phyloP scores from a whole-genome alignment of 2,888 invertebrate species.

The Eupithecia subfuscata region DNA sequence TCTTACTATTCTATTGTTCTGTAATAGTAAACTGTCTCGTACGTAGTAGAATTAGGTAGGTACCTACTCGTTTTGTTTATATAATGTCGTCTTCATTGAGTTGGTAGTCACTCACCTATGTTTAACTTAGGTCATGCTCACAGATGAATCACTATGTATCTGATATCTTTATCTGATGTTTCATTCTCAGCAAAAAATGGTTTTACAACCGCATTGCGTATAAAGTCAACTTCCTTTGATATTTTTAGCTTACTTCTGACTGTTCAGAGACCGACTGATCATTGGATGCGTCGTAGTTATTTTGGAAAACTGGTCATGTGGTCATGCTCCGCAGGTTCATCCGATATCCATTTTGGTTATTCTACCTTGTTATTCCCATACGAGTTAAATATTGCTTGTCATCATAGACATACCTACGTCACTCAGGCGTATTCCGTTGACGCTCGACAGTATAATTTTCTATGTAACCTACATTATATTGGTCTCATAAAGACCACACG shows the following conservation, averaged over 20 bases:
- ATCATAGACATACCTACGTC: not conserved
- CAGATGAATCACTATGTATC: not conserved
- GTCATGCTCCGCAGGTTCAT: not conserved
- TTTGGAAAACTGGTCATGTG: constrained; percentile 8
- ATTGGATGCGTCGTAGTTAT: constrained; percentile 14
- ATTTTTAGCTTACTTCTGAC: constrained; percentile 13
- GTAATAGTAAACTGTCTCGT: not conserved
- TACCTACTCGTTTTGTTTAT: constrained; percentile 5
- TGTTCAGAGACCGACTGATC: constrained; percentile 9
- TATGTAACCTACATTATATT: not conserved
- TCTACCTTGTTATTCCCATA: not conserved
- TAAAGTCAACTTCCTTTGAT: constrained; percentile 12
- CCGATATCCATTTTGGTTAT: not conserved
- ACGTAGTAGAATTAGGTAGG: not conserved
- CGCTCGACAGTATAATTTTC: not conserved
- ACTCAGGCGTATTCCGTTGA: not conserved
- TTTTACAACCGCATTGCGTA: not conserved
- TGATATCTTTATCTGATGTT: constrained; percentile 3
- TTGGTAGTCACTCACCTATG: constrained; percentile 28
- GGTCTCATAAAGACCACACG: not conserved
- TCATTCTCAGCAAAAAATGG: constrained; percentile 16
- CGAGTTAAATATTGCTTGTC: not conserved
- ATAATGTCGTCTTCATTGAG: constrained; percentile 16
- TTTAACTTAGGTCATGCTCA: constrained; percentile 49
- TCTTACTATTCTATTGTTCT: constrained; percentile 12